Percentiles rank a stretch among this genome's conserved stretches.
Conservation (phyloP, 92 coral and sea anemone species). For the Micromussa lordhowensis region DNA sequence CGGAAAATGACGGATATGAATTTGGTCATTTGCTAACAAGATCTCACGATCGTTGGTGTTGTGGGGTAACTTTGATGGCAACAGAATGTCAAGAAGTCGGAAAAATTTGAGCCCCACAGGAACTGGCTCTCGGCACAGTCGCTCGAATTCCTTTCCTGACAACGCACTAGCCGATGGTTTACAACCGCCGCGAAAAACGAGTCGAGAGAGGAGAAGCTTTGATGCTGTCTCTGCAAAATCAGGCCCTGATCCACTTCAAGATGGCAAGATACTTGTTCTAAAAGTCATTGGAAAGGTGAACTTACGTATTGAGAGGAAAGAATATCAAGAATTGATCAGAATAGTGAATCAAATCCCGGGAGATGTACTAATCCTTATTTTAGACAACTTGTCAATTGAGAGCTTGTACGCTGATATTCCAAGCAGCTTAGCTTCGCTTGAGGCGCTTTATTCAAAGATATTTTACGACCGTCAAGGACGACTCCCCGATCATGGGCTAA, state of each 20-base stretch:
- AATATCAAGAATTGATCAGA: conserved; percentile 77
- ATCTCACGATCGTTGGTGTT: background rate
- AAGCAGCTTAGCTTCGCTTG: conserved; percentile 77
- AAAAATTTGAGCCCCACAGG: conserved; percentile 9
- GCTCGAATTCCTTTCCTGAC: conserved; percentile 57
- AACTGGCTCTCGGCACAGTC: conserved; percentile 28
- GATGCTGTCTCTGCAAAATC: conserved; percentile 55
- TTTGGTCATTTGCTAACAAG: background rate
- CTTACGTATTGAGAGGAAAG: conserved; percentile 81
- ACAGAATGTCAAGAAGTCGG: conserved; percentile 48
- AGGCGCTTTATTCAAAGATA: conserved; percentile 79
- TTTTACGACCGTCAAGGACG: conserved; percentile 67
- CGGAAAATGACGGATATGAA: conserved; percentile 4
- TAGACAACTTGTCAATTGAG: conserved; percentile 80
- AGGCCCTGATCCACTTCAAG: conserved; percentile 52
- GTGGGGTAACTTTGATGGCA: background rate
- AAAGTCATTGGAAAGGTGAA: conserved; percentile 89
- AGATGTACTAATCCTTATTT: conserved; percentile 85
- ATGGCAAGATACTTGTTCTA: conserved; percentile 79
- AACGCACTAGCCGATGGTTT: background rate
- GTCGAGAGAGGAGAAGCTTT: conserved; percentile 56
- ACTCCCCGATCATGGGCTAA: conserved; percentile 64
- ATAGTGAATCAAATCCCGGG: conserved; percentile 88
- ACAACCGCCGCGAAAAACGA: conserved; percentile 25
- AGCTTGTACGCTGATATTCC: conserved; percentile 84